Conservation (phyloP, 2,797 vertebrate genomes). For the Typhlichthys eigenmanni region DNA sequence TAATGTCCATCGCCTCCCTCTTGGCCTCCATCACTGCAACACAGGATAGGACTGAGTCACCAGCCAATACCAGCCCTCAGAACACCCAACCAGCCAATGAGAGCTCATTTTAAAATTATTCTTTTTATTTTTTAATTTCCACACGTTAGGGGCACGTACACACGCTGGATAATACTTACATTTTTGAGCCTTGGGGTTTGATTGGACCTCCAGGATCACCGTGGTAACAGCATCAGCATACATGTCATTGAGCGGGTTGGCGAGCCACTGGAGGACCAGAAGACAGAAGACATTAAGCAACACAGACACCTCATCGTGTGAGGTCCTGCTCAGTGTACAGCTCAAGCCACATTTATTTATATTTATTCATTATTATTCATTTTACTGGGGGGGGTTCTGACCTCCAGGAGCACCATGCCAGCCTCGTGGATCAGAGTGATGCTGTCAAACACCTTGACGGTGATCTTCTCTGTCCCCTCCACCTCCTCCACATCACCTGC, state of each 20-base stretch:
- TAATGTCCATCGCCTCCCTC: constrained; percentile 78
- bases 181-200: constrained; percentile 93
- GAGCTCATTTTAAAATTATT: too few relatives aligned
- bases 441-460: constrained; percentile 88
- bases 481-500: constrained; percentile 90
- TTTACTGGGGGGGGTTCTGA: constrained; percentile 50
- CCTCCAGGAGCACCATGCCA: constrained; percentile 91
- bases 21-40: constrained; percentile 72
- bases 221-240: constrained; percentile 93
- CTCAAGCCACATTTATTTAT: too few relatives aligned
- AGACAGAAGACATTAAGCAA: background rate
- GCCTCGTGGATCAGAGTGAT: constrained; percentile 90
- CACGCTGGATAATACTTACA: constrained; percentile 63
- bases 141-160: too few relatives aligned
- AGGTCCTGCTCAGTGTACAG: too few relatives aligned
- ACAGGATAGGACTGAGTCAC: constrained; percentile 34
- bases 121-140: too few relatives aligned
- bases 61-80: too few relatives aligned
- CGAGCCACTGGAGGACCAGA: constrained; percentile 82
- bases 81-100: too few relatives aligned
- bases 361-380: too few relatives aligned
- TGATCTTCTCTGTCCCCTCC: constrained; percentile 88
- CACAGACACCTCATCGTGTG: background rate
- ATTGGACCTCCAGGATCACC: constrained; percentile 92
- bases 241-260: constrained; percentile 96